Conservation (phyloP, 2,113 vertebrate species). For the Xiphorhynchus elegans region DNA sequence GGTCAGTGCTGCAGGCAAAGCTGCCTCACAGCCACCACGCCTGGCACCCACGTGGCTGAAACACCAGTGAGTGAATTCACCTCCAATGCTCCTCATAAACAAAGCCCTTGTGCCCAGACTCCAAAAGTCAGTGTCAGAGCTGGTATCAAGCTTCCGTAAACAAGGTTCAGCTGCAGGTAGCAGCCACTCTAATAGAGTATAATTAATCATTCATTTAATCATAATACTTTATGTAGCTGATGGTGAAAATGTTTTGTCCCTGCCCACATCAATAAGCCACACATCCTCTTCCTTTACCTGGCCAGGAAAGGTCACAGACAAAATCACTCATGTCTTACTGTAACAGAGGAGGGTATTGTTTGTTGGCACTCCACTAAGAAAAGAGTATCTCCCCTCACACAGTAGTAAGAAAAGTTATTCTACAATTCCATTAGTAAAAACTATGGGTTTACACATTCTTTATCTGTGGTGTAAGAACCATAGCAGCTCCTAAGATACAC, state of each 20-base stretch:
- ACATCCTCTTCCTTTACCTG: neutral
- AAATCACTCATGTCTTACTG: neutral
- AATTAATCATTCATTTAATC: conserved; percentile 14
- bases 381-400: neutral
- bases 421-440: neutral
- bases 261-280: neutral
- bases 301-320: neutral
- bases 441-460: neutral
- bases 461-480: neutral
- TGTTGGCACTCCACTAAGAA: neutral
- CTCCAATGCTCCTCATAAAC: neutral
- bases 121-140: neutral
- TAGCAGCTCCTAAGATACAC: neutral
- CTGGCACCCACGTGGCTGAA: rapidly evolving
- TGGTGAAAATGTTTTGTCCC: neutral
- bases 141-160: neutral
- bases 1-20: neutral
- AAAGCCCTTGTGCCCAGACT: neutral
- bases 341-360: neutral
- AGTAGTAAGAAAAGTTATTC: neutral
- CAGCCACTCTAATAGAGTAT: neutral
- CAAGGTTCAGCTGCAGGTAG: neutral
- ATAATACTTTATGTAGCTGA: neutral
- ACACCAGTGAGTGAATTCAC: neutral
- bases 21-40: rapidly evolving